These are phyloP conservation scores for Felis chaus DNA, from an alignment of 2,113 vertebrate genomes.

Conservation along the genomic window DNA sequence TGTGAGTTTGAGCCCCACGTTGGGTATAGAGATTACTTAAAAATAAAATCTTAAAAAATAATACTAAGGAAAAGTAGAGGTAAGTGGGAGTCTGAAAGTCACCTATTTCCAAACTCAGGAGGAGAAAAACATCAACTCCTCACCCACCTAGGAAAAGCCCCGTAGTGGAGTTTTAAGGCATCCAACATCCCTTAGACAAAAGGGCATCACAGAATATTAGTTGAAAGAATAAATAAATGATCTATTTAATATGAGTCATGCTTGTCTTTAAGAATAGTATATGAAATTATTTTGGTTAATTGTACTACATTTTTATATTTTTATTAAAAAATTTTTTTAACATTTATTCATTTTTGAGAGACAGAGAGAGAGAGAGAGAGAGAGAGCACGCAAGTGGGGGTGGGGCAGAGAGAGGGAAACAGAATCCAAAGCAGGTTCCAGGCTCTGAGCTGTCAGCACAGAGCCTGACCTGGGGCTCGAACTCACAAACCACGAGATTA, in stretches of 20 bases:
- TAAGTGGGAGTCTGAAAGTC: not conserved
- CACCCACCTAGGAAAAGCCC: not conserved
- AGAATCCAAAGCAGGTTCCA: no score
- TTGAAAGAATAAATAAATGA: slow-evolving; percentile 35
- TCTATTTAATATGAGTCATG: not conserved
- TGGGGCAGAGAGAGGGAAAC: no score
- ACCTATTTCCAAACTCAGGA: not conserved
- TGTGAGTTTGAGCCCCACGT: not conserved
- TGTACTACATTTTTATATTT: not conserved
- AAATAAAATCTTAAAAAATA: not conserved
- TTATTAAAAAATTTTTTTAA: no score
- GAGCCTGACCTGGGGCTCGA: no score
- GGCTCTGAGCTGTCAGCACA: no score
- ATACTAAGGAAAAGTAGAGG: slow-evolving; percentile 7
- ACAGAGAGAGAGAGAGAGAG: no score
- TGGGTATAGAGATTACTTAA: not conserved
- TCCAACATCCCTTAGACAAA: slow-evolving; percentile 7
- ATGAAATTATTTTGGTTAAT: not conserved
- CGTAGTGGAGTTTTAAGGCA: not conserved
- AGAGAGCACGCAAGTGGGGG: no score
- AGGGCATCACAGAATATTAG: slow-evolving; percentile 27
- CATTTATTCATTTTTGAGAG: no score
- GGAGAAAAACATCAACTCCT: not conserved
- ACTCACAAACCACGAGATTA: no score
- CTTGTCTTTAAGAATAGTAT: slow-evolving; percentile 13